Base-by-base conservation (phyloP, 2,888 invertebrate species). In the Panopea generosa region DNA sequence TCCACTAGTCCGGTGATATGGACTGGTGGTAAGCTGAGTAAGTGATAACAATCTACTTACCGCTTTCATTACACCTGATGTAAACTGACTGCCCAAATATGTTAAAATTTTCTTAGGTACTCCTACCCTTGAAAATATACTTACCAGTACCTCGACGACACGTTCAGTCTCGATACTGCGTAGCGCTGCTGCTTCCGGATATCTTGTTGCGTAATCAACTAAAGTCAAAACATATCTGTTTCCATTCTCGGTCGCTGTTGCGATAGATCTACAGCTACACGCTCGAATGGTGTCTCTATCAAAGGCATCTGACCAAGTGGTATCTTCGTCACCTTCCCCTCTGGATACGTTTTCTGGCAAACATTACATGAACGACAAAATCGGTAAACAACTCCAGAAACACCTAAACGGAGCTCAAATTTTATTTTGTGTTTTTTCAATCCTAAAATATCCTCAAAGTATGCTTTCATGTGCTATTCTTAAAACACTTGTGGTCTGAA, bases 1-100 rank as follows among this genome's bases (percentile, higher is more conserved):
- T 84, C 85, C 4, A 70, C 66, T 0, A 77, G 53, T 0, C 84
- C 33, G 53, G 29, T 63, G 29, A 52, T 52, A 63, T 16, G 40
- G 27, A 3, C 22, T 38, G 18, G 33, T 50, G 3, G 27, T 47
- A 6, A 50, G 11, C n/a, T 61, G 24, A 3, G 22, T 1, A 6
- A 61, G n/a, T 1, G 45, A 45, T n/a, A 50, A 26, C 1, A 29
- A 11, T 16, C 49, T 55, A 2, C 33, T 20, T 0, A 65, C 16
- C 22, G 45, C 56, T 16, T 66, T 66, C 66, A 66, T 57, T 0
- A 47, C 29, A 7, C 47, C 27, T 9, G 56, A 47, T 9, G 43
- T 45, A 56, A 66, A 66, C 14, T 66, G 55, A 11, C 14, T 4
- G 6, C 66, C 56, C 53, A 26, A 9, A 29, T 27, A 83, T 3